Evolutionary conservation across 1,140 invertebrate genomes (phyloP), one percentile per base, ranked within the genome.

Genomic region (Physella acuta): DNA sequence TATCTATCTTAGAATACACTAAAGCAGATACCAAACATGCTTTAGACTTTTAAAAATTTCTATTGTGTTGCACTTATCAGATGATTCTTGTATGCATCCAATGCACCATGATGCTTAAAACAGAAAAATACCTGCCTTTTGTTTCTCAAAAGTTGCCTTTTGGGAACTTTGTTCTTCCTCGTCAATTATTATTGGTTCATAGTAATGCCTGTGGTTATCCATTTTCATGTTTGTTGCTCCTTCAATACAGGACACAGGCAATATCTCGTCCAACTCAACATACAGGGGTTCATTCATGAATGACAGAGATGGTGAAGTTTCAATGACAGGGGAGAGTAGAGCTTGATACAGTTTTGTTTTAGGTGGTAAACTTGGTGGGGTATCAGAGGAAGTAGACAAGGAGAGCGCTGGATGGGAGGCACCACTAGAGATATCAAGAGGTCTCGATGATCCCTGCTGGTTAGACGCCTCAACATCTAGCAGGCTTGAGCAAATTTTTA

Each of bases 341-440:
- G 55, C 70, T 39, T 76, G 78, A 44, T 78, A 76, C 31, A 58
- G 71, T 68, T 78, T 81, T 39, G 71, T 74, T 73, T 82, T 82
- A 24, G 81, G 81, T 64, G 81, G 81, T 37, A 82, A 73, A 60
- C 78, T 76, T 58, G 81, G 81, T 67, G 81, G 75, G 3, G 20
- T n/a, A 33, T 56, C 20, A 28, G 34, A 51, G 1, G n/a, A 4
- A 58, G 20, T 3, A 1, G 24, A 2, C 3, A 3, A 20, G 31
- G 4, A 14, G 2, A 24, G 3, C 2, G 31, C 2, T 3, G 31
- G 36, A 34, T 8, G 36, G 36, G 5, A 28, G 20, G 60, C 16
- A 17, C 28, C n/a, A 44, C 3, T 5, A 24, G 11, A 33, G 28
- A 26, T 52, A 28, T 51, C 62, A 5, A 28, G 3, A 49, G 44